Evolutionary conservation across 2,888 invertebrate genomes (phyloP), one percentile per base, ranked within the genome.

Genomic region (Chalcis sispes): DNA sequence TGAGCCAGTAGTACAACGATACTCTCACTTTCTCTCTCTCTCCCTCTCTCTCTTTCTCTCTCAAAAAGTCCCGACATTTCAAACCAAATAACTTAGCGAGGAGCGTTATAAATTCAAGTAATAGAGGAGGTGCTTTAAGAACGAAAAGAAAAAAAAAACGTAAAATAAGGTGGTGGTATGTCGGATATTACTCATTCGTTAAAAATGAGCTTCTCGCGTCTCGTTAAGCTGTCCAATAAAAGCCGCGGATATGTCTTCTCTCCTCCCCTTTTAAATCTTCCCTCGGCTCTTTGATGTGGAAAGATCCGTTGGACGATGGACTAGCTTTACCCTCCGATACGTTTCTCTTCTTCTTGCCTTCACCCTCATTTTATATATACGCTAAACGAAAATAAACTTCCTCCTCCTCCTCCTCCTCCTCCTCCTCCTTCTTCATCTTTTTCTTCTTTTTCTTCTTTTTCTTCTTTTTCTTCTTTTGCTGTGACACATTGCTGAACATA

Each of bases 171-270:
- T 25, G 5, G 27, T 56, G 3, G 20, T 5, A 15, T 15, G 29
- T 23, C 58, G 58, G 40, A 4, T 32, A 72, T 62, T 46, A 72
- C 46, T 54, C 72, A 56, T 64, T 56, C 46, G 32, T 62, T 72
- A 72, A 64, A 64, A 72, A 72, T 56, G 64, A 72, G 54, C 46
- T 72, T 48, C n/a, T 72, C 56, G 56, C 61, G 54, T 72, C 72
- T 72, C 72, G 64, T 72, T 64, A 72, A 72, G 40, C 29, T 64
- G 72, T 64, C 72, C 72, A 64, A 72, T 72, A 56, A 72, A n/a
- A 72, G 56, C 54, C 27, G 4, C 8, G 27, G n/a, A n/a, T n/a
- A n/a, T 42, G 42, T 18, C 20, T 29, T 20, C 18, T 20, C 8
- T 23, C n/a, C 46, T 50, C 70, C 32, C 13, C 40, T 25, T 18